Evolutionary conservation across 2,797 vertebrate species (phyloP).

Genomic region (Telmatherina bonti): DNA sequence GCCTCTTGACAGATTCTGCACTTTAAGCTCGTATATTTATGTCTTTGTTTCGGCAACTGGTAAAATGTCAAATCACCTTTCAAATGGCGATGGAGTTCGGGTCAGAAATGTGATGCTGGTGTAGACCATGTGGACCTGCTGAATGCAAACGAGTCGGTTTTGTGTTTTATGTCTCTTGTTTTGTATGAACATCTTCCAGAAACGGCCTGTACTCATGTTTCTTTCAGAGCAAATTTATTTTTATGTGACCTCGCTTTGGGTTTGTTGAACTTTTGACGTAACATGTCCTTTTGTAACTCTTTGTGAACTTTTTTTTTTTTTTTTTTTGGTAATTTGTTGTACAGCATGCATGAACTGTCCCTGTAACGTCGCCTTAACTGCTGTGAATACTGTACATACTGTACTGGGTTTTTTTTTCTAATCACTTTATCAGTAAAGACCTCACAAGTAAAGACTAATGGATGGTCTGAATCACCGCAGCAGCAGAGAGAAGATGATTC

Average conservation of each 20-base stretch:
- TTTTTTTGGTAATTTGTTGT: conserved; percentile 69
- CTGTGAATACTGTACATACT: conserved; percentile 84
- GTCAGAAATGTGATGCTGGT: conserved; percentile 54
- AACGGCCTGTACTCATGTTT: conserved; percentile 50
- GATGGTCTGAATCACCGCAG: background rate
- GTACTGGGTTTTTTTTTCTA: conserved; percentile 58
- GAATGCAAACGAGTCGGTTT: conserved; percentile 64
- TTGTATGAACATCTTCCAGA: conserved; percentile 81
- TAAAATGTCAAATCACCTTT: conserved; percentile 66
- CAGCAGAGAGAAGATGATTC: background rate
- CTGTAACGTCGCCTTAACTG: conserved; percentile 71
- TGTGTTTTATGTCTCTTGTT: conserved; percentile 74
- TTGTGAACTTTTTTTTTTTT: conserved; percentile 53
- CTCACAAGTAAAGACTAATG: conserved; percentile 47
- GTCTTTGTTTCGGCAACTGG: conserved; percentile 84
- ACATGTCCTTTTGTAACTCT: conserved; percentile 74
- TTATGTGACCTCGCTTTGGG: conserved; percentile 69
- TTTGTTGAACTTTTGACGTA: conserved; percentile 72
- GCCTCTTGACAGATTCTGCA: conserved; percentile 80
- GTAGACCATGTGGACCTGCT: conserved; percentile 74
- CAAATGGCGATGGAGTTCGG: conserved; percentile 58
- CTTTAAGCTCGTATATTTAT: conserved; percentile 82
- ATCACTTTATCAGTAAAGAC: conserved; percentile 85
- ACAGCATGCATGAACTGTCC: conserved; percentile 73
- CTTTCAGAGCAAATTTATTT: conserved; percentile 75